These are phyloP conservation scores for Plagodis dolabraria DNA, from an alignment of 2,888 invertebrate species.

Conservation along the genomic window DNA sequence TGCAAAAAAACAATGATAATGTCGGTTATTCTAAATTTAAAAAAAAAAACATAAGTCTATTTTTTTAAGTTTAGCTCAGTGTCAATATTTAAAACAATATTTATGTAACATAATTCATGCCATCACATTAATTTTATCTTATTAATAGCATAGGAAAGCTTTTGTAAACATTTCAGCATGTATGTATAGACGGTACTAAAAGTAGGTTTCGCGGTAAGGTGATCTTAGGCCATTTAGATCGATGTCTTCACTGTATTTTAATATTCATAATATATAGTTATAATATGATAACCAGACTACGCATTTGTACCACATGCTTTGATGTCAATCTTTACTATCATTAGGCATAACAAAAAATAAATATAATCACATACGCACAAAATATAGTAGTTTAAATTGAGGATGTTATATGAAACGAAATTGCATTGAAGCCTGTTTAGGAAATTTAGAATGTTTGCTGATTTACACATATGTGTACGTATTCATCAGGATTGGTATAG, in stretches of 20 bases:
- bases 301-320: slow-evolving; percentile 40
- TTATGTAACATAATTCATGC: slow-evolving; percentile 13
- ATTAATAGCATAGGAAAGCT: slow-evolving; percentile 46
- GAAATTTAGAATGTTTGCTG: no score
- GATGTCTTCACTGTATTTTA: slow-evolving; percentile 80
- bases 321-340: slow-evolving; percentile 39
- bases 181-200: slow-evolving; percentile 54
- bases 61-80: no score
- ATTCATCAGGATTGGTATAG: no score
- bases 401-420: no score
- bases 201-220: slow-evolving; percentile 64
- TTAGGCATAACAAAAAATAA: slow-evolving; percentile 1
- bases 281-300: slow-evolving; percentile 29
- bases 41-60: no score
- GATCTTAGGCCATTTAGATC: slow-evolving; percentile 70
- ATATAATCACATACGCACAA: slow-evolving; percentile 48
- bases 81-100: slow-evolving; percentile 18
- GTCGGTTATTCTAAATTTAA: background rate
- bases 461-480: no score
- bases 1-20: background rate
- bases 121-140: slow-evolving; percentile 10
- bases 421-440: no score
- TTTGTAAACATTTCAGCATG: slow-evolving; percentile 66
- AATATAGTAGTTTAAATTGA: slow-evolving; percentile 3
- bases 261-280: slow-evolving; percentile 71